Conservation (phyloP, 2,888 invertebrate genomes). For the Apamea crenata region DNA sequence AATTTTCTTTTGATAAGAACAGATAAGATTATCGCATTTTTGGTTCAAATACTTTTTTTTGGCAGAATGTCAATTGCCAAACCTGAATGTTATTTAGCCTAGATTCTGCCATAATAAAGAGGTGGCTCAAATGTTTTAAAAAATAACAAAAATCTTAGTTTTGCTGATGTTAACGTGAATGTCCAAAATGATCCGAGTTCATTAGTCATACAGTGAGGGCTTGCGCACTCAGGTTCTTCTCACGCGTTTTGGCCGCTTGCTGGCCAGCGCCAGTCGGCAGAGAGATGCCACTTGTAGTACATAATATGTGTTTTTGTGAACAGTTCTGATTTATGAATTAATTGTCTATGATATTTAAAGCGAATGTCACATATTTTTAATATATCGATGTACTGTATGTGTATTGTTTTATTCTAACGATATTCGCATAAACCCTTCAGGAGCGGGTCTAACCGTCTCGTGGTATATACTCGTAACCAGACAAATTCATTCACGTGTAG, state of each 20-base stretch:
- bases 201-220: not conserved
- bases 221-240: not conserved
- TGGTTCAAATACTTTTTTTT: not conserved
- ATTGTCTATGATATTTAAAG: not conserved
- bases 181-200: not conserved
- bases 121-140: not conserved
- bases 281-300: too few relatives aligned
- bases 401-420: constrained; percentile 19
- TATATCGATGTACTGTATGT: not conserved
- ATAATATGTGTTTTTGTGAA: not conserved
- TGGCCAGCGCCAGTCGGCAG: not conserved
- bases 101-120: not conserved
- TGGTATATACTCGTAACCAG: not conserved
- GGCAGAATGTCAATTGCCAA: not conserved
- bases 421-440: not conserved
- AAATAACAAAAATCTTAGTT: too few relatives aligned
- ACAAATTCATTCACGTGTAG: not conserved
- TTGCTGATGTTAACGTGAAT: too few relatives aligned
- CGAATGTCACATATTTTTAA: not conserved
- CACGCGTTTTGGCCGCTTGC: too few relatives aligned
- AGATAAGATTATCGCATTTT: too few relatives aligned
- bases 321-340: not conserved
- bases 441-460: not conserved
- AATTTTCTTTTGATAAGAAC: too few relatives aligned
- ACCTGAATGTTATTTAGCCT: too few relatives aligned